Percentiles rank a stretch among this genome's conserved stretches.
phyloP scores from a whole-genome alignment of 2,113 vertebrate species.

The Scytalopus superciliaris region DNA sequence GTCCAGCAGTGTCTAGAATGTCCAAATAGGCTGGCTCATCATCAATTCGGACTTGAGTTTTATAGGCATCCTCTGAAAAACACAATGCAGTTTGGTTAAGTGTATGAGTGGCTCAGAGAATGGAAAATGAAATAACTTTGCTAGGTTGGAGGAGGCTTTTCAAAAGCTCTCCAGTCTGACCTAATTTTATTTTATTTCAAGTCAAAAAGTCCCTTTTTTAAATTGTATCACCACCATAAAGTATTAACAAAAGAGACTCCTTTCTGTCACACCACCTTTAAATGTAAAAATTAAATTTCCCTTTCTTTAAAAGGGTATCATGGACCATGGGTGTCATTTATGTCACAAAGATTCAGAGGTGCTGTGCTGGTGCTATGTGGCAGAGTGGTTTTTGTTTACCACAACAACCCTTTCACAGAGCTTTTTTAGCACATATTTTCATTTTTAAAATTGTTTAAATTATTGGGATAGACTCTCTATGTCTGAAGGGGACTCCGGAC shows the following conservation, averaged over 20 bases:
- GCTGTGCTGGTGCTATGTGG: not conserved
- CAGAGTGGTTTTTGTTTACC: not conserved
- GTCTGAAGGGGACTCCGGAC: not conserved
- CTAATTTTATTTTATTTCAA: not conserved
- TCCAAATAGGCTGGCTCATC: conserved; percentile 77
- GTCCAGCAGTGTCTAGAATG: conserved; percentile 78
- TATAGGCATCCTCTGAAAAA: conserved; percentile 80
- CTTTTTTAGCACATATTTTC: not conserved
- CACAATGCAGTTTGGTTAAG: not conserved
- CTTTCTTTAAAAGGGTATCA: not conserved
- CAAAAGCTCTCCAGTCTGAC: not conserved
- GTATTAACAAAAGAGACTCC: not conserved
- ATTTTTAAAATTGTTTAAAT: not conserved
- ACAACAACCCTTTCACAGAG: not conserved
- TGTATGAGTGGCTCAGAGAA: not conserved
- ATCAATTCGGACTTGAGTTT: conserved; percentile 77
- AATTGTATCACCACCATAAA: not conserved
- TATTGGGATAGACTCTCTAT: not conserved
- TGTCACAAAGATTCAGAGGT: not conserved
- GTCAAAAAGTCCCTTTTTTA: not conserved
- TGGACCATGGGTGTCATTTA: not conserved
- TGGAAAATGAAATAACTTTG: not conserved
- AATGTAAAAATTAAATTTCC: not conserved
- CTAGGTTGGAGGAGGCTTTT: not conserved
- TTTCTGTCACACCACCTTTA: not conserved